A percentile compares a stretch with the other conserved stretches of the same genome.
Evolutionary conservation across 37 sponge, comb jelly and placozoan species (phyloP).

Genomic region (Dysidea cf. avara): DNA sequence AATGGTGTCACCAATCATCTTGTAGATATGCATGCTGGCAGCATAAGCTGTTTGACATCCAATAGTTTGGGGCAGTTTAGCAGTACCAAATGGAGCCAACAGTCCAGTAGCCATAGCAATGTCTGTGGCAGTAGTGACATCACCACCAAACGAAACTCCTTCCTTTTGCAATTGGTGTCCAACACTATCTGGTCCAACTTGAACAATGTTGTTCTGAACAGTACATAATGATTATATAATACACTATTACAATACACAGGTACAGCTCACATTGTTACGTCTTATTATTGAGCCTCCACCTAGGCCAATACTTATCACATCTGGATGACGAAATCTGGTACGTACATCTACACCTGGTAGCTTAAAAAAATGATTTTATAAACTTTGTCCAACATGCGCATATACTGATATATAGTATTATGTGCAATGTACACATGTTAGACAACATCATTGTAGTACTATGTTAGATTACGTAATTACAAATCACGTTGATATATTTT

Average conservation of each 20-base stretch:
- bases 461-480: no score
- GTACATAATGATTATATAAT: slow-evolving; percentile 47
- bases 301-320: slow-evolving; percentile 74
- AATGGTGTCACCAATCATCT: slow-evolving; percentile 51
- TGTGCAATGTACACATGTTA: no score
- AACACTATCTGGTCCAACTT: slow-evolving; percentile 76
- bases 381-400: no score
- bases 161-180: slow-evolving; percentile 27
- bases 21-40: slow-evolving; percentile 50
- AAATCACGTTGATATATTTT: no score
- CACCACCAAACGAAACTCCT: slow-evolving; percentile 78
- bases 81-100: no score
- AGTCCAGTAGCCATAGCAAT: slow-evolving; percentile 77
- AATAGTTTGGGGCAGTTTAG: neutral
- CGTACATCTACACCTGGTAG: slow-evolving; percentile 74
- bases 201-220: neutral
- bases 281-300: slow-evolving; percentile 72
- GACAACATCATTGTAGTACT: no score
- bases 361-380: neutral
- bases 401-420: no score
- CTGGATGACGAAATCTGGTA: slow-evolving; percentile 82
- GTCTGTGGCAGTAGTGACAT: slow-evolving; percentile 66
- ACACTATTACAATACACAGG: no score
- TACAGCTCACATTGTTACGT: neutral
- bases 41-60: slow-evolving; percentile 26